Base-by-base conservation (phyloP, 2,888 invertebrate genomes). In the Rotaria magnacalcarata region DNA sequence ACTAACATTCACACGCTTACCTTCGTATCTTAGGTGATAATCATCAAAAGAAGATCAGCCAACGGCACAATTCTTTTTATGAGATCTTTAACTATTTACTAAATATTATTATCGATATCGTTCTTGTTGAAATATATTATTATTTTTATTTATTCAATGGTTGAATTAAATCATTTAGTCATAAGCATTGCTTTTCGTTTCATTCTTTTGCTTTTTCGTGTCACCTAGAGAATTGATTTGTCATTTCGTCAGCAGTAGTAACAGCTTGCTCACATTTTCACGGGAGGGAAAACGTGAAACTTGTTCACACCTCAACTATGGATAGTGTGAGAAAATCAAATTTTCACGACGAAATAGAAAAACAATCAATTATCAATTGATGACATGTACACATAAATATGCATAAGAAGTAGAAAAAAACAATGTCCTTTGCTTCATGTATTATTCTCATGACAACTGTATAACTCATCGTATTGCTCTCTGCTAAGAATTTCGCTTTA, bases 301-400 rank as follows among this genome's bases (percentile, higher is more conserved):
- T 60, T 60, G 11, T 60, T 60, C 58, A 60, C 58, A 60, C 58
- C 58, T 60, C 27, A 7, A 27, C 27, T n/a, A 60, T n/a, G 58
- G n/a, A 60, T 60, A 60, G 58, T 60, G 58, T 60, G 58, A 60
- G 58, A 60, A 60, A 60, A 60, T 60, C 58, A 60, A 60, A 60
- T 60, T 60, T 60, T 60, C 58, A 27, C 58, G 27, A 24, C 58
- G 11, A 11, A 19, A 60, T 27, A 27, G 27, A n/a, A 60, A n/a
- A 60, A 60, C 58, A 60, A 60, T 60, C 58, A 60, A 60, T 60
- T 60, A 60, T 27, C n/a, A 60, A 60, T 60, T 60, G 58, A 27
- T 27, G 58, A 60, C 58, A 60, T 27, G 58, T 27, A n/a, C 27
- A 60, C 7, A 60, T 27, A 27, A 5, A n/a, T 27, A 27, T 60